phyloP scores from a whole-genome alignment of 30 jellyfish, hydroid and myxozoan genomes.

The Hydractinia symbiolongicarpus region DNA sequence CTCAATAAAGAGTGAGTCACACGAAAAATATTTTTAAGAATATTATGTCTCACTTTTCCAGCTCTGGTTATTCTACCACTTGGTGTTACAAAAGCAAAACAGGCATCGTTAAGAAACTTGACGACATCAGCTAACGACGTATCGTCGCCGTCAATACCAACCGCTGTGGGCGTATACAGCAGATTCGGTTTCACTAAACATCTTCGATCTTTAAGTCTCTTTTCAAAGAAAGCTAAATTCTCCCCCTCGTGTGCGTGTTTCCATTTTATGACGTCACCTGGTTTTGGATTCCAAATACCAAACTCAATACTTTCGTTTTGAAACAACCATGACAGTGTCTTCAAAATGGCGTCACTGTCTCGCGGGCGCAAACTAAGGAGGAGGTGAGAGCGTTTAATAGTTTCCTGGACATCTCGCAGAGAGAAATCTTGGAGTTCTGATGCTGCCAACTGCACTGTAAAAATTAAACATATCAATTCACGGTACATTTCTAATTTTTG shows the following conservation, averaged over 20 bases:
- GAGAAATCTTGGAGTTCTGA: not conserved
- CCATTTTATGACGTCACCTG: conserved; percentile 5
- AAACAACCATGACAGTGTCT: not conserved
- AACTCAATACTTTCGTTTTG: not conserved
- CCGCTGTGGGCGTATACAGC: not conserved
- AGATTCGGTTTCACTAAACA: not conserved
- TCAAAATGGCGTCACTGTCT: not conserved
- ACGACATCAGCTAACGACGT: not conserved
- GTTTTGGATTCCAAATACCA: conserved; percentile 3
- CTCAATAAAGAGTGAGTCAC: not conserved
- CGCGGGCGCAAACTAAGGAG: not conserved
- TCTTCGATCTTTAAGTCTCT: conserved; percentile 3
- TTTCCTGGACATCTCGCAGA: not conserved
- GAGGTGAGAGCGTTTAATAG: not conserved
- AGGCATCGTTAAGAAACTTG: conserved; percentile 7
- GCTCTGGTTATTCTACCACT: not conserved
- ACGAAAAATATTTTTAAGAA: not conserved
- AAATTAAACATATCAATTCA: too few species aligned
- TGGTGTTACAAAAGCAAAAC: conserved; percentile 6
- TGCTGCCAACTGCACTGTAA: not conserved
- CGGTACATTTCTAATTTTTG: too few species aligned
- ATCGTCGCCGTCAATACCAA: not conserved
- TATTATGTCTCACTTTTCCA: not conserved
- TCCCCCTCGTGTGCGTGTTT: not conserved
- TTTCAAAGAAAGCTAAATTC: not conserved